Conservation (phyloP, 2,888 invertebrate species). For the Hypomecis atomaria region DNA sequence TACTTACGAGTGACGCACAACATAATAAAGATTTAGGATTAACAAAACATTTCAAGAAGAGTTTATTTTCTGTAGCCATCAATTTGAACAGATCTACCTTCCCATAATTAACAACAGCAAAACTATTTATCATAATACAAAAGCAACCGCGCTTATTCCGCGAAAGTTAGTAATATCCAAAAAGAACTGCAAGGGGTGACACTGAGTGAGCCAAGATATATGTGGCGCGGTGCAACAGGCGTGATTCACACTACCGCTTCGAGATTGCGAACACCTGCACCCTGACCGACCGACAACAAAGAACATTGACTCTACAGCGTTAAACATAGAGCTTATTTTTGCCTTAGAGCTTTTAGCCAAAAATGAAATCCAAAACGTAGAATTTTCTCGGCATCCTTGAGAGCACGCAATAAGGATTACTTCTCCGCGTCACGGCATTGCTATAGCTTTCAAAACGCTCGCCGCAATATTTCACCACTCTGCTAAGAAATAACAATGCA, state of each 20-base stretch:
- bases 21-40: not conserved
- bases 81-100: not conserved
- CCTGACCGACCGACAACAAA: constrained; percentile 38
- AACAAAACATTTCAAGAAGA: not conserved
- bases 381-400: constrained; percentile 53
- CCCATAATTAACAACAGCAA: not conserved
- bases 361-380: constrained; percentile 64
- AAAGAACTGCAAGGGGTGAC: constrained; percentile 68
- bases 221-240: constrained; percentile 71
- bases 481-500: constrained; percentile 79
- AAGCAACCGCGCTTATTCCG: constrained; percentile 44
- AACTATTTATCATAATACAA: constrained; percentile 3
- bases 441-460: constrained; percentile 58
- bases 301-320: constrained; percentile 47
- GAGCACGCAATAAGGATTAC: constrained; percentile 47
- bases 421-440: constrained; percentile 41
- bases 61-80: not conserved
- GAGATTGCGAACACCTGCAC: constrained; percentile 72
- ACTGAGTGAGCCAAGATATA: constrained; percentile 74
- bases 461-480: constrained; percentile 78
- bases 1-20: not conserved
- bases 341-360: constrained; percentile 44
- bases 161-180: constrained; percentile 51
- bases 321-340: constrained; percentile 48
- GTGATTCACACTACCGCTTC: constrained; percentile 72